A percentile compares a stretch with the other conserved stretches of the same genome.
These are phyloP conservation scores for Melanocharis versteri DNA, from an alignment of 2,113 vertebrate species.

Conservation along the genomic window DNA sequence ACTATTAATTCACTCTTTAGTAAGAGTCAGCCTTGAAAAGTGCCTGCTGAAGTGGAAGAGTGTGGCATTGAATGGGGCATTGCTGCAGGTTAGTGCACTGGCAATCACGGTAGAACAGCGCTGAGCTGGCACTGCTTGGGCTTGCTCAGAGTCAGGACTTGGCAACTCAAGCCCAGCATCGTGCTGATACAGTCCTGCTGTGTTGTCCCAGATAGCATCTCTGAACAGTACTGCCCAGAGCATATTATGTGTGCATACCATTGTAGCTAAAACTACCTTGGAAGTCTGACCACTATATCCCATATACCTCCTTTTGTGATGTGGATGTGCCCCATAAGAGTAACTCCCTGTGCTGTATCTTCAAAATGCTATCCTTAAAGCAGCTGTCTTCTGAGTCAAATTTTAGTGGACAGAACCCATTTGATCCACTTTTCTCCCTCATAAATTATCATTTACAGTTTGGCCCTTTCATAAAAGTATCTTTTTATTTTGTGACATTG, in stretches of 20 bases:
- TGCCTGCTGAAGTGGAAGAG: background rate
- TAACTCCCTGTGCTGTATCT: background rate
- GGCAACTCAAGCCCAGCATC: background rate
- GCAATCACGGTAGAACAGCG: rapidly evolving
- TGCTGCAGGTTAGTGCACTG: background rate
- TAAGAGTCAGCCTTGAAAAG: background rate
- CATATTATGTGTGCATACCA: rapidly evolving
- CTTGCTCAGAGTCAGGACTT: background rate
- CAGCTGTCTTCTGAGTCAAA: background rate
- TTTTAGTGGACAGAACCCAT: background rate
- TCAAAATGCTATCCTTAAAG: background rate
- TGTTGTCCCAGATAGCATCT: background rate
- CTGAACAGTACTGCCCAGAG: background rate
- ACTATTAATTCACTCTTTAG: background rate
- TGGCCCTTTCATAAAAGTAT: background rate
- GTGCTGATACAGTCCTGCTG: background rate
- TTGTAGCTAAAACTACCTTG: background rate
- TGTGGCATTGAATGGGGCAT: background rate
- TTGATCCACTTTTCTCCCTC: background rate
- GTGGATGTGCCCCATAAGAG: background rate
- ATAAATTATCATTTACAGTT: background rate
- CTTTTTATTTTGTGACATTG: background rate
- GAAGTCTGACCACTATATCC: background rate
- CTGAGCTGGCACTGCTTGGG: background rate
- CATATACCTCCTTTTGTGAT: background rate